A percentile compares a stretch with the other conserved stretches of the same genome.
Conservation (phyloP, 2,113 vertebrate genomes). For the Pongo abelii region DNA sequence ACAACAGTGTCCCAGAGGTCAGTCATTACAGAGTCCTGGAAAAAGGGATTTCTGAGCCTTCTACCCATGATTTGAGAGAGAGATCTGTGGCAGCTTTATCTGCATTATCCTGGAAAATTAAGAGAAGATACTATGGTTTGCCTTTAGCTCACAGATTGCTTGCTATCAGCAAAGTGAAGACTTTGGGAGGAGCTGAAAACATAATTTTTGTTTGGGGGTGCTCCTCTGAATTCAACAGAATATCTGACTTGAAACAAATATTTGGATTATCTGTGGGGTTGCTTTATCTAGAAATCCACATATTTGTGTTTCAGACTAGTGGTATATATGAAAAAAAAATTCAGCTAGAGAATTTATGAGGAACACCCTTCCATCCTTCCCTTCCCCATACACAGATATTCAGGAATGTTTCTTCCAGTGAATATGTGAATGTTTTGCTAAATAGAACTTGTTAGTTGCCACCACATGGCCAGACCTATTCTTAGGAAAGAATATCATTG, state of each 20-base stretch:
- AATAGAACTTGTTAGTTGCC: background rate
- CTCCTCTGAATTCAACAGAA: background rate
- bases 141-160: background rate
- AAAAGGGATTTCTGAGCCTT: background rate
- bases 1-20: background rate
- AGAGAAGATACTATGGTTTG: background rate
- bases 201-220: background rate
- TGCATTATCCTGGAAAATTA: background rate
- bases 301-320: background rate
- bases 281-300: background rate
- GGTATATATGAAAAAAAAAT: background rate
- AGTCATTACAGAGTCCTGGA: background rate
- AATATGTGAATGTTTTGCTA: background rate
- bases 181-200: background rate
- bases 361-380: too few species aligned
- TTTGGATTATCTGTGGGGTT: background rate
- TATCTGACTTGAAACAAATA: background rate
- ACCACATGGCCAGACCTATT: background rate
- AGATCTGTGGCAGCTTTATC: too few species aligned
- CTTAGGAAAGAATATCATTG: background rate
- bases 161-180: background rate
- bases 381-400: background rate
- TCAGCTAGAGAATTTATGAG: background rate
- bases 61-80: background rate
- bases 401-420: background rate